Evolutionary conservation across 2,797 vertebrate genomes (phyloP).

Genomic region (Falco biarmicus): DNA sequence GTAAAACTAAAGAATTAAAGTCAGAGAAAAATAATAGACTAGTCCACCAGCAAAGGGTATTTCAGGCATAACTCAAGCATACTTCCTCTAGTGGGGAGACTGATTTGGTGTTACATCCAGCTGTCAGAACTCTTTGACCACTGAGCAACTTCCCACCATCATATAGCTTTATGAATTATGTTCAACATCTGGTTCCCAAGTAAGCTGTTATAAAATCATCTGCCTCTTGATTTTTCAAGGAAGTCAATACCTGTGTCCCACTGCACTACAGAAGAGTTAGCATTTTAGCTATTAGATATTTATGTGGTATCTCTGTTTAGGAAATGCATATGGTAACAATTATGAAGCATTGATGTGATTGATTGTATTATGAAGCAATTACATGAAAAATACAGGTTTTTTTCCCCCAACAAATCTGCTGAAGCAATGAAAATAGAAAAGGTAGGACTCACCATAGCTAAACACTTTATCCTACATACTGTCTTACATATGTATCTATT

Average conservation of each 20-base stretch:
- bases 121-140: background rate
- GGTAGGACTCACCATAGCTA: background rate
- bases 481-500: background rate
- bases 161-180: background rate
- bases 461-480: background rate
- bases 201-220: background rate
- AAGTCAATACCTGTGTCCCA: background rate
- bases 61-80: background rate
- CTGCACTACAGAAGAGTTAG: background rate
- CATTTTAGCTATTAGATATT: background rate
- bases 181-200: background rate
- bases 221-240: background rate
- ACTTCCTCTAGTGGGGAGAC: background rate
- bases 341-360: background rate
- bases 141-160: background rate
- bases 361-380: background rate
- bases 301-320: background rate
- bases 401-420: background rate
- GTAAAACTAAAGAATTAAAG: background rate
- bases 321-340: background rate
- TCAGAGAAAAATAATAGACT: background rate
- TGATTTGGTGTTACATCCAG: background rate
- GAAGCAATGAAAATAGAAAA: background rate
- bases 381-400: background rate
- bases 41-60: background rate